phyloP scores from a whole-genome alignment of 1,140 invertebrate species.

The Phymastichus coffea region DNA sequence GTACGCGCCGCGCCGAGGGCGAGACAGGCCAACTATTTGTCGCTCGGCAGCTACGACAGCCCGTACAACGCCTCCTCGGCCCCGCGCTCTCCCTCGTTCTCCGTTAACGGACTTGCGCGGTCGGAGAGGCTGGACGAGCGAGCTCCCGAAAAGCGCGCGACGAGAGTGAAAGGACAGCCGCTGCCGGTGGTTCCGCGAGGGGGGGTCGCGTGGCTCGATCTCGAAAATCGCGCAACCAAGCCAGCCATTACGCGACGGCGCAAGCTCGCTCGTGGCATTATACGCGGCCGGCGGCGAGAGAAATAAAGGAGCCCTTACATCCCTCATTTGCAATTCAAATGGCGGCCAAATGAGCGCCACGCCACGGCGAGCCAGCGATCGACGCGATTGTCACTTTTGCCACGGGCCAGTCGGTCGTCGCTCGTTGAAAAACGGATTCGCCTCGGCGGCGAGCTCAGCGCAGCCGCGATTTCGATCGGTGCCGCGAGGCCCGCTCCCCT shows the following conservation, averaged over 20 bases:
- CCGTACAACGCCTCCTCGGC: background rate
- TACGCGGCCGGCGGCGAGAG: constrained; percentile 9
- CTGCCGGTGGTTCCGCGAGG: background rate
- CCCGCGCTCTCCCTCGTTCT: too few relatives aligned
- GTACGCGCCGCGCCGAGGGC: too few relatives aligned
- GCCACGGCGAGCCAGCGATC: background rate
- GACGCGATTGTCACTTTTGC: background rate
- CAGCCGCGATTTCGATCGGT: background rate
- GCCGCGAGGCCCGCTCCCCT: background rate
- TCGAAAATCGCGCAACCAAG: constrained; percentile 23
- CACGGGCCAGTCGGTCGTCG: background rate
- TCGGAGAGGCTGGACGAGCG: background rate
- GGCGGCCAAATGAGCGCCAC: constrained; percentile 15
- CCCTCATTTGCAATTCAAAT: constrained; percentile 30
- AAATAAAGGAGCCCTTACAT: constrained; percentile 5
- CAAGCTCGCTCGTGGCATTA: background rate
- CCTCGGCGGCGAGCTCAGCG: background rate
- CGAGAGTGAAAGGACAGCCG: background rate
- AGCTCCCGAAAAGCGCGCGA: background rate
- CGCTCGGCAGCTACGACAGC: background rate
- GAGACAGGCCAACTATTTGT: too few relatives aligned
- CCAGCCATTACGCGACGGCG: constrained; percentile 19
- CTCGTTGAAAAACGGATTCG: too few relatives aligned
- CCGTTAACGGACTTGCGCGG: too few relatives aligned
- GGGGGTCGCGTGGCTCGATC: constrained; percentile 12